Percentiles rank a stretch among this genome's conserved stretches.
These are phyloP conservation scores for Lumbricus terrestris DNA, from an alignment of 2,888 invertebrate genomes.

Conservation along the genomic window DNA sequence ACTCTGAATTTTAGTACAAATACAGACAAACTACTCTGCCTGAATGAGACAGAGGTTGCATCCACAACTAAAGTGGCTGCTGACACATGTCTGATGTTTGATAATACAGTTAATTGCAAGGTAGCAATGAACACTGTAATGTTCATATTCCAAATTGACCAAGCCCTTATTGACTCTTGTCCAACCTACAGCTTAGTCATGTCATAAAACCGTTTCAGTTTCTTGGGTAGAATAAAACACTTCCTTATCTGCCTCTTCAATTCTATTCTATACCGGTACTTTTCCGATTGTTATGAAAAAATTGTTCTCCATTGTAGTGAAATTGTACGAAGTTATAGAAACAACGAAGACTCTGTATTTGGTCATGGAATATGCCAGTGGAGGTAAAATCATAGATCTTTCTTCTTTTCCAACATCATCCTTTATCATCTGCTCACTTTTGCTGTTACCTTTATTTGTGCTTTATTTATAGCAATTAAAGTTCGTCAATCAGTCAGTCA, in stretches of 20 bases:
- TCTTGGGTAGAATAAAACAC: not conserved
- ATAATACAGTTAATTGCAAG: not conserved
- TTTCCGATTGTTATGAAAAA: not conserved
- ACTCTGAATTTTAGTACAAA: too few relatives aligned
- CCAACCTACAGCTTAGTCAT: not conserved
- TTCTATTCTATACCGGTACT: too few relatives aligned
- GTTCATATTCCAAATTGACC: not conserved
- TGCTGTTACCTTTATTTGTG: not conserved
- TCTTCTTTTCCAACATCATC: constrained; percentile 35
- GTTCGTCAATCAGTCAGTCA: too few relatives aligned
- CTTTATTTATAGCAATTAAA: not conserved
- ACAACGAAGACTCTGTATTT: constrained; percentile 99
- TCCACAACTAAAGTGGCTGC: too few relatives aligned
- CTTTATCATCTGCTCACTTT: not conserved
- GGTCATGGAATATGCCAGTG: constrained; percentile 99
- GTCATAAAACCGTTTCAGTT: not conserved
- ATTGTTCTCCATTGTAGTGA: constrained; percentile 46
- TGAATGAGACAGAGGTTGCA: too few relatives aligned
- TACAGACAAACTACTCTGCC: too few relatives aligned
- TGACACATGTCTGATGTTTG: too few relatives aligned
- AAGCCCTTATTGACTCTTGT: too few relatives aligned
- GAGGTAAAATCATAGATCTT: constrained; percentile 66
- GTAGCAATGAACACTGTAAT: not conserved
- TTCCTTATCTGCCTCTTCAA: too few relatives aligned
- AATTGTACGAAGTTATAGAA: constrained; percentile 93